Percentiles rank a stretch among this genome's conserved stretches.
phyloP scores from a whole-genome alignment of 2,797 vertebrate genomes.

The Melanotaenia maccullochi region DNA sequence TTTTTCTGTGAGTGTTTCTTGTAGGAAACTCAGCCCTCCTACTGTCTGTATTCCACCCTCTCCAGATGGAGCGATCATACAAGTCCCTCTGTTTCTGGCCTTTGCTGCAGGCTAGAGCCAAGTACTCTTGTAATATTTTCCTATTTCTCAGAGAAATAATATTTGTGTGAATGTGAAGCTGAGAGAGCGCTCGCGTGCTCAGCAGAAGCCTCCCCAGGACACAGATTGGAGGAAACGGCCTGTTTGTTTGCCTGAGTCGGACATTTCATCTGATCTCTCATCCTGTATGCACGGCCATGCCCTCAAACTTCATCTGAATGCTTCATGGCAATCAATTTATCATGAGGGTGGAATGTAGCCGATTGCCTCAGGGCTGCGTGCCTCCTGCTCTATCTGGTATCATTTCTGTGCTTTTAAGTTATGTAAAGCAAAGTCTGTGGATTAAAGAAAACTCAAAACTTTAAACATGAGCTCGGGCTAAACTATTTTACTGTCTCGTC shows the following conservation, averaged over 20 bases:
- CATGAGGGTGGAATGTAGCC: conserved; percentile 39
- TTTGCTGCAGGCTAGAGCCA: conserved; percentile 22
- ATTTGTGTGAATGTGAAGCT: conserved; percentile 37
- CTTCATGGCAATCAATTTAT: conserved; percentile 49
- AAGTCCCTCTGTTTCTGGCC: conserved; percentile 36
- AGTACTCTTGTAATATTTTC: conserved; percentile 28
- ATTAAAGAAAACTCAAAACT: conserved; percentile 29
- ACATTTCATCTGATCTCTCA: conserved; percentile 29
- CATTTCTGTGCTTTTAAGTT: conserved; percentile 25
- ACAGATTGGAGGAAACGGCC: conserved; percentile 6
- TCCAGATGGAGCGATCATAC: conserved; percentile 45
- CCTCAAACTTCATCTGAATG: conserved; percentile 43
- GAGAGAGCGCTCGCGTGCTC: conserved; percentile 20
- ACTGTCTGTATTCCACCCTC: conserved; percentile 13
- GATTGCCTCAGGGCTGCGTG: conserved; percentile 18
- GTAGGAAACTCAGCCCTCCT: conserved; percentile 21
- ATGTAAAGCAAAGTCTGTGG: conserved; percentile 13
- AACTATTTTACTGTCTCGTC: conserved; percentile 20
- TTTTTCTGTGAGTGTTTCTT: conserved; percentile 23
- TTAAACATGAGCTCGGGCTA: conserved; percentile 21
- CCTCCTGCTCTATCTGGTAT: conserved; percentile 23
- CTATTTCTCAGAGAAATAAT: conserved; percentile 25
- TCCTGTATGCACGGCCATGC: conserved; percentile 28
- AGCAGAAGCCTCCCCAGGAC: conserved; percentile 28
- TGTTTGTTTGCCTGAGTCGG: conserved; percentile 24